These are phyloP conservation scores for Brachymystax lenok DNA, from an alignment of 2,797 vertebrate species.

Conservation along the genomic window DNA sequence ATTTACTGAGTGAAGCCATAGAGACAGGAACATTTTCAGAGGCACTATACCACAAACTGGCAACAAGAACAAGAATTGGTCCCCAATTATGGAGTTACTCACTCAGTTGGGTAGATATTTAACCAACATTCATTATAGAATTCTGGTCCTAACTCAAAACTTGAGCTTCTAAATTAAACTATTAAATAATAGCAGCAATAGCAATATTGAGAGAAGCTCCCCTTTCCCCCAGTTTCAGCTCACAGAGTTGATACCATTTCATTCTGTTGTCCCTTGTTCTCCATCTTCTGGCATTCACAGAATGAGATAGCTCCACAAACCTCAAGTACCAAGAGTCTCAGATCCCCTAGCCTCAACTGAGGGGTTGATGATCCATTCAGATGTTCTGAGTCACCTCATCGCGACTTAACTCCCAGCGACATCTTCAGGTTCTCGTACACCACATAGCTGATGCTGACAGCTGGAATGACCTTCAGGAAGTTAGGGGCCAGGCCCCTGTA, in stretches of 20 bases:
- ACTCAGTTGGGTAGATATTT: background rate
- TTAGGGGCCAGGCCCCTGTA: slow-evolving; percentile 94
- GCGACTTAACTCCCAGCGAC: slow-evolving; percentile 88
- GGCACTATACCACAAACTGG: slow-evolving; percentile 24
- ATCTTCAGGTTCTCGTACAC: slow-evolving; percentile 94
- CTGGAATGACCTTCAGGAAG: slow-evolving; percentile 97
- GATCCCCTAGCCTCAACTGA: slow-evolving; percentile 23
- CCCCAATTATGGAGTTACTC: slow-evolving; percentile 21
- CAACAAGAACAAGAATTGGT: slow-evolving; percentile 52
- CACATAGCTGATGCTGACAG: slow-evolving; percentile 98
- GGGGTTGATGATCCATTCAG: background rate
- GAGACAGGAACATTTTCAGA: background rate
- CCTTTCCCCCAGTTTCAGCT: slow-evolving; percentile 43
- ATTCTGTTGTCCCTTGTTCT: slow-evolving; percentile 13
- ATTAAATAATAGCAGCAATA: slow-evolving; percentile 67
- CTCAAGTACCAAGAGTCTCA: slow-evolving; percentile 44
- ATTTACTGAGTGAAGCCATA: background rate
- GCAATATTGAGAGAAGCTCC: background rate
- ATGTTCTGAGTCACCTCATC: slow-evolving; percentile 52
- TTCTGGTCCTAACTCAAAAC: background rate
- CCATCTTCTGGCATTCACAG: slow-evolving; percentile 87
- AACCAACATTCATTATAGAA: background rate
- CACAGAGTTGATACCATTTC: slow-evolving; percentile 56
- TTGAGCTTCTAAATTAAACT: slow-evolving; percentile 21
- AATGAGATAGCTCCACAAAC: slow-evolving; percentile 79